These are phyloP conservation scores for Drepana falcataria DNA, from an alignment of 2,888 invertebrate genomes.

Conservation along the genomic window DNA sequence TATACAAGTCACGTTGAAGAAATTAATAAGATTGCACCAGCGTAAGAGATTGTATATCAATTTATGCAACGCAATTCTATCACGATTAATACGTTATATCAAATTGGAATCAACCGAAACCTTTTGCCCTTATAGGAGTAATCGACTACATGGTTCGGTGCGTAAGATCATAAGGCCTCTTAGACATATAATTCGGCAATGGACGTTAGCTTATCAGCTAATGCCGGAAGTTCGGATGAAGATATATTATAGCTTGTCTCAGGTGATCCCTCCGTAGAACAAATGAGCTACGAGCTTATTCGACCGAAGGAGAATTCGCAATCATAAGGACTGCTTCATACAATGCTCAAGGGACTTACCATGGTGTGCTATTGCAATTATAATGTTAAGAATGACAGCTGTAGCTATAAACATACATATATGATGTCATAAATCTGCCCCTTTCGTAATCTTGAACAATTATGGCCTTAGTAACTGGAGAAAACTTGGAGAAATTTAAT, in stretches of 20 bases:
- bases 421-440: no score
- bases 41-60: no score
- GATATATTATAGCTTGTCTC: slow-evolving; percentile 11
- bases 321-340: slow-evolving; percentile 2
- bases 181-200: slow-evolving; percentile 12
- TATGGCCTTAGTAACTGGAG: no score
- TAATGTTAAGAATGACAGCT: no score
- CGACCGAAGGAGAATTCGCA: slow-evolving; percentile 1
- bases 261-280: slow-evolving; percentile 4
- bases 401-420: no score
- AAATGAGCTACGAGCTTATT: slow-evolving; percentile 7
- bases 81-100: no score
- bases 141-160: not conserved
- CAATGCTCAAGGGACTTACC: not conserved
- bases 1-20: no score
- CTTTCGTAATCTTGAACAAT: no score
- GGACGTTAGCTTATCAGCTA: slow-evolving; percentile 16
- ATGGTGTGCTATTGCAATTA: not conserved
- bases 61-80: no score
- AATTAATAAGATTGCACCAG: no score
- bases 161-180: slow-evolving; percentile 8
- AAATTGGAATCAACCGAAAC: not conserved
- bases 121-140: not conserved
- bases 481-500: no score
- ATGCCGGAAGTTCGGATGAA: slow-evolving; percentile 9